Conservation (phyloP, 2,113 vertebrate genomes). For the Oryzias celebensis region DNA sequence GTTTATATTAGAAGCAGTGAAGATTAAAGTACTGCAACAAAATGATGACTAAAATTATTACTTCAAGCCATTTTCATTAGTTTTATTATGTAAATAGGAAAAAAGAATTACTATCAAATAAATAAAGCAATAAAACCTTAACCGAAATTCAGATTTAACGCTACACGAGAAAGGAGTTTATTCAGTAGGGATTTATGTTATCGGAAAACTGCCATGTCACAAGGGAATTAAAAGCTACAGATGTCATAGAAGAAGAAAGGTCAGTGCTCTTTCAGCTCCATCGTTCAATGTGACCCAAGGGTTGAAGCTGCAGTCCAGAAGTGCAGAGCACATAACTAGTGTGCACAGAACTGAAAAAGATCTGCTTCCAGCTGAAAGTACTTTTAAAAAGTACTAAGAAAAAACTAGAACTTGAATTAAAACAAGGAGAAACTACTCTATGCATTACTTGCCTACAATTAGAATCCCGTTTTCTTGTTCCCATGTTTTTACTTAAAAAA, state of each 20-base stretch:
- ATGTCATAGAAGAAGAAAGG: conserved; percentile 17
- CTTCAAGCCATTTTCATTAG: too few species aligned
- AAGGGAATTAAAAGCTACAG: conserved; percentile 30
- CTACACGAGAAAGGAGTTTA: too few species aligned
- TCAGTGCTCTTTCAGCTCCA: not conserved
- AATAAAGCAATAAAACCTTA: too few species aligned
- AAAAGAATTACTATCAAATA: too few species aligned
- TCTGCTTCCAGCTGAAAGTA: conserved; percentile 2
- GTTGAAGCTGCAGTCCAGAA: not conserved
- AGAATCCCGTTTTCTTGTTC: not conserved
- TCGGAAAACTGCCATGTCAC: conserved; percentile 39
- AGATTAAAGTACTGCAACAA: too few species aligned
- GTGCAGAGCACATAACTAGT: not conserved
- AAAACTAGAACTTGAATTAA: not conserved
- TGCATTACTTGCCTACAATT: not conserved
- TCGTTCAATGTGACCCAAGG: conserved; percentile 14
- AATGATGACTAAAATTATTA: too few species aligned
- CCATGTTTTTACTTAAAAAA: too few species aligned
- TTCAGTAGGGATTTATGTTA: conserved; percentile 23
- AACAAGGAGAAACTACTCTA: not conserved
- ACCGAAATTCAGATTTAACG: too few species aligned
- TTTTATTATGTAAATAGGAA: too few species aligned
- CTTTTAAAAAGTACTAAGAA: conserved; percentile 5
- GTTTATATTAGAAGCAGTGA: too few species aligned
- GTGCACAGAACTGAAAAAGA: conserved; percentile 4